Conservation (phyloP, 2,113 vertebrate species). For the Elachura formosa region DNA sequence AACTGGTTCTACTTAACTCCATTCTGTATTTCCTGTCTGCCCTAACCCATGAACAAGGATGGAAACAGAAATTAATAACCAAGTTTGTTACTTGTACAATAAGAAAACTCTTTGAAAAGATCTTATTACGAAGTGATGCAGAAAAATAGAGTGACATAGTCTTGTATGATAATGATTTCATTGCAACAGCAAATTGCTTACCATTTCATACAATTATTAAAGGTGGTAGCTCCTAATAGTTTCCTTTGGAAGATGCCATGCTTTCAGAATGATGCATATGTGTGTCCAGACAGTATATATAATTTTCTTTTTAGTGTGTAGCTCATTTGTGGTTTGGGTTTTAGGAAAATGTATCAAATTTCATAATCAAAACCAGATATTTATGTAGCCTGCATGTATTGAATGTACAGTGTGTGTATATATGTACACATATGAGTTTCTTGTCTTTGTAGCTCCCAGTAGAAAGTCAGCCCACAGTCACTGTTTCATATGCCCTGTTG, state of each 20-base stretch:
- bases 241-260: background rate
- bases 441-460: background rate
- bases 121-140: background rate
- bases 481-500: background rate
- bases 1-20: background rate
- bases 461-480: background rate
- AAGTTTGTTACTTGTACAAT: background rate
- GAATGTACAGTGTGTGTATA: background rate
- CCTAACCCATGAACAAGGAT: background rate
- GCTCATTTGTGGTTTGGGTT: background rate
- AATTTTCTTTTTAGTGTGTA: background rate
- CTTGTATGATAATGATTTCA: background rate
- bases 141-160: background rate
- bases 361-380: background rate
- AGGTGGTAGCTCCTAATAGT: background rate
- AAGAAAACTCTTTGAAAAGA: background rate
- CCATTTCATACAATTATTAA: background rate
- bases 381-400: background rate
- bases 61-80: background rate
- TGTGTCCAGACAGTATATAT: background rate
- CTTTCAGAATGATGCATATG: background rate
- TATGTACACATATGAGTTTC: background rate
- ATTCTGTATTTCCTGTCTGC: background rate
- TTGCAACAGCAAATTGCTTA: background rate
- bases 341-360: background rate